Evolutionary conservation across 2,888 invertebrate species (phyloP).

Genomic region (Folsomia manolachei): DNA sequence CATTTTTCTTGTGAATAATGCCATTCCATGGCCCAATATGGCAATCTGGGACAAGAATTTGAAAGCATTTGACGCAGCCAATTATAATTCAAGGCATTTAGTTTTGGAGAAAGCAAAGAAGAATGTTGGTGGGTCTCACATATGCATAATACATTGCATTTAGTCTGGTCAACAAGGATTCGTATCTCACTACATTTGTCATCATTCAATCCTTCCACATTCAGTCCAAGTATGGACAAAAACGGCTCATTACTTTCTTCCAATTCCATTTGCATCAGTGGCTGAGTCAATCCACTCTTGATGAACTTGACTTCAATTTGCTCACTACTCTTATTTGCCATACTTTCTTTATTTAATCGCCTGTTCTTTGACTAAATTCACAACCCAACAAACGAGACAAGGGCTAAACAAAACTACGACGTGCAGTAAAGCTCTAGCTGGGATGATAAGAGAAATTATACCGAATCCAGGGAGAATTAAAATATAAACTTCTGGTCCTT

Average conservation of each 20-base stretch:
- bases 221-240: not conserved
- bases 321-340: no score
- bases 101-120: no score
- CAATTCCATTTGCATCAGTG: not conserved
- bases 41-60: not conserved
- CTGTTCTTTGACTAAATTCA: not conserved
- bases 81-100: not conserved
- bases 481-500: no score
- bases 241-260: not conserved
- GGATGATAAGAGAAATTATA: no score
- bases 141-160: not conserved
- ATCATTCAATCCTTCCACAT: not conserved
- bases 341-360: not conserved
- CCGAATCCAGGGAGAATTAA: no score
- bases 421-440: no score
- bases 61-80: not conserved
- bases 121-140: not conserved
- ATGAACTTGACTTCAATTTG: no score
- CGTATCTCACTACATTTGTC: not conserved
- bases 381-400: not conserved
- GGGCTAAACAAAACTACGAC: no score
- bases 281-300: not conserved
- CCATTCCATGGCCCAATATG: not conserved
- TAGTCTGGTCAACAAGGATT: not conserved
- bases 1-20: not conserved